Evolutionary conservation across 2,113 vertebrate species (phyloP).

Genomic region (Clarias macrocephalus): DNA sequence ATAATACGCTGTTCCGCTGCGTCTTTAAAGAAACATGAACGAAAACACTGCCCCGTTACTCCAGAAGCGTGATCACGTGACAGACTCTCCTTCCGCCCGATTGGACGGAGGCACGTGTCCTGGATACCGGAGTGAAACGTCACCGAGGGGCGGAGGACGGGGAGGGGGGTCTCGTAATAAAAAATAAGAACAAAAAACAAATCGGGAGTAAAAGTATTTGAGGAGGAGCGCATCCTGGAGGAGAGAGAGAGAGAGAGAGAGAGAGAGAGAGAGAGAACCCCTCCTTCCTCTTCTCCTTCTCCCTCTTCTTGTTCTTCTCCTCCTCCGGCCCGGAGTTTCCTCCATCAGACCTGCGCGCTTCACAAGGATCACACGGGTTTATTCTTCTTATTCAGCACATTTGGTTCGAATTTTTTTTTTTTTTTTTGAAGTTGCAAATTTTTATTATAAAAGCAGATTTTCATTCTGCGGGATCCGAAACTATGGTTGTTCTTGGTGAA

Average conservation of each 20-base stretch:
- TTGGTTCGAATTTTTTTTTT: not conserved
- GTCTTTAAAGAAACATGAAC: conserved; percentile 77
- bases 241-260: conserved; percentile 62
- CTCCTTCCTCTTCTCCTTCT: not conserved
- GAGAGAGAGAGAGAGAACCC: conserved; percentile 7
- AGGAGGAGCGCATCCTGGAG: conserved; percentile 80
- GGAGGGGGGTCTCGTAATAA: conserved; percentile 84
- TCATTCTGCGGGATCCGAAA: conserved; percentile 63
- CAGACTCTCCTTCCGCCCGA: conserved; percentile 64
- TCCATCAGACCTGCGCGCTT: conserved; percentile 66
- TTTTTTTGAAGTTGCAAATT: not conserved
- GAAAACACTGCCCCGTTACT: conserved; percentile 79
- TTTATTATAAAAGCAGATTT: not conserved
- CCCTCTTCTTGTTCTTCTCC: not conserved
- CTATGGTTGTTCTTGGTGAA: conserved; percentile 75
- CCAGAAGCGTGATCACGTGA: conserved; percentile 81
- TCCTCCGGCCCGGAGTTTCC: conserved; percentile 66
- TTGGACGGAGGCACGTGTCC: conserved; percentile 98
- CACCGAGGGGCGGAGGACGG: conserved; percentile 64
- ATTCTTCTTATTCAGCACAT: conserved; percentile 34
- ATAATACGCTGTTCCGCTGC: conserved; percentile 57
- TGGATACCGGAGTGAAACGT: conserved; percentile 89
- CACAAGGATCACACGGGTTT: conserved; percentile 60
- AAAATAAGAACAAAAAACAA: conserved; percentile 89
- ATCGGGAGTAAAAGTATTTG: conserved; percentile 94